Conservation (phyloP, 2,888 invertebrate genomes). For the Eristalinus sepulchralis region DNA sequence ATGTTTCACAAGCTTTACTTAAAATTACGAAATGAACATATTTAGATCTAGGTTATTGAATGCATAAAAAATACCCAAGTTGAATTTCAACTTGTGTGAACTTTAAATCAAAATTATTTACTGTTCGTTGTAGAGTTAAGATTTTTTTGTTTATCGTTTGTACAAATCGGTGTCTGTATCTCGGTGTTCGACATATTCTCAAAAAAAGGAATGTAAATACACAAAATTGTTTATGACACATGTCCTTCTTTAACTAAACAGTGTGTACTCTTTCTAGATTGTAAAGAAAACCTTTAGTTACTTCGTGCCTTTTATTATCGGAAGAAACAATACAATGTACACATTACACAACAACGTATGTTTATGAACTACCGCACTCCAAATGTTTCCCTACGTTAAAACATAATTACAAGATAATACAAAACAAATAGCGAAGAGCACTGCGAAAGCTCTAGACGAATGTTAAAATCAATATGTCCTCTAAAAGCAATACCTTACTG, state of each 20-base stretch:
- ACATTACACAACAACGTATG: constrained; percentile 21
- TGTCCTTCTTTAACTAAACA: background rate
- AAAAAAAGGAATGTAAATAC: constrained; percentile 43
- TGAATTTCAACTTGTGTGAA: background rate
- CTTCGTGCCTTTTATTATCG: constrained; percentile 56
- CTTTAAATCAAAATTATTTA: background rate
- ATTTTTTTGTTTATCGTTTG: background rate
- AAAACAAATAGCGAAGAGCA: background rate
- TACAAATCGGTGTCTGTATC: constrained; percentile 19
- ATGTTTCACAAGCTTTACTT: background rate
- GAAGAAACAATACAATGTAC: constrained; percentile 26
- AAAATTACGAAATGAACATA: background rate
- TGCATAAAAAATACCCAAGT: background rate
- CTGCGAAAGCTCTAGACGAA: background rate
- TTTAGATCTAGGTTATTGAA: background rate
- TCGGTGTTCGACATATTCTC: background rate
- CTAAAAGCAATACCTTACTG: constrained; percentile 37
- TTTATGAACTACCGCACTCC: constrained; percentile 17
- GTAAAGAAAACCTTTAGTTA: constrained; percentile 44
- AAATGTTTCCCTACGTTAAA: constrained; percentile 15
- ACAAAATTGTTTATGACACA: background rate
- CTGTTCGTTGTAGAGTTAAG: background rate
- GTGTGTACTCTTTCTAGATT: constrained; percentile 22
- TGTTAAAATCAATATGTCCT: background rate
- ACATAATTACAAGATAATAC: background rate